Evolutionary conservation across 2,113 vertebrate species (phyloP).

Genomic region (Narcine bancroftii): DNA sequence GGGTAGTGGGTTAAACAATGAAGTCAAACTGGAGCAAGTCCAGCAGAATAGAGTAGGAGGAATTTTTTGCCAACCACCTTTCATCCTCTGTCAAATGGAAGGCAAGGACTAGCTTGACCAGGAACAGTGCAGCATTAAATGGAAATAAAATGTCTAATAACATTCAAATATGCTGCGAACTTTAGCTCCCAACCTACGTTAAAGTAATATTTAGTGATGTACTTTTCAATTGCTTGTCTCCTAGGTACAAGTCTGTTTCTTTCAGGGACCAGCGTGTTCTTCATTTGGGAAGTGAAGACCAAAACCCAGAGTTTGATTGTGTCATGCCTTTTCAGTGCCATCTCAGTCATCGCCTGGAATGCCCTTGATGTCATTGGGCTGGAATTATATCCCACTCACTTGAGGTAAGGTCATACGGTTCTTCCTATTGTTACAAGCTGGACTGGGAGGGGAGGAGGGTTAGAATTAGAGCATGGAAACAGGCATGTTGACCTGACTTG

Average conservation of each 20-base stretch:
- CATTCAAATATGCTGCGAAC: too few relatives aligned
- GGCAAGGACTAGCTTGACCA: too few relatives aligned
- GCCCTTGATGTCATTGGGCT: constrained; percentile 59
- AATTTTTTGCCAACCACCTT: too few relatives aligned
- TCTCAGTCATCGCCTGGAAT: constrained; percentile 63
- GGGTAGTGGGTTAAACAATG: not conserved
- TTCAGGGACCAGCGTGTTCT: constrained; percentile 57
- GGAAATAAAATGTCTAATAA: too few relatives aligned
- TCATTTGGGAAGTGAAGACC: constrained; percentile 58
- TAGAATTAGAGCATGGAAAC: too few relatives aligned
- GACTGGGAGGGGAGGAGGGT: too few relatives aligned
- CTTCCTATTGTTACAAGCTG: not conserved
- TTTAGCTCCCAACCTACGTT: too few relatives aligned
- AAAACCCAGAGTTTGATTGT: constrained; percentile 55
- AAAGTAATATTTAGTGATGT: not conserved
- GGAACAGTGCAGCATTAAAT: too few relatives aligned
- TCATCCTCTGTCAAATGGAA: too few relatives aligned
- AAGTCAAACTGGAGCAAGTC: not conserved
- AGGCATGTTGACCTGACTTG: too few relatives aligned
- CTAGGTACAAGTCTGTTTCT: constrained; percentile 55
- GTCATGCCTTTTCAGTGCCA: constrained; percentile 59
- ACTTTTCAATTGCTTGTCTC: not conserved
- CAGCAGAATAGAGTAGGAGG: not conserved
- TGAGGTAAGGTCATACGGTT: constrained; percentile 39
- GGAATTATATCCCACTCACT: constrained; percentile 60